Evolutionary conservation across 1,140 invertebrate genomes (phyloP).

Genomic region (Doryteuthis pealeii): DNA sequence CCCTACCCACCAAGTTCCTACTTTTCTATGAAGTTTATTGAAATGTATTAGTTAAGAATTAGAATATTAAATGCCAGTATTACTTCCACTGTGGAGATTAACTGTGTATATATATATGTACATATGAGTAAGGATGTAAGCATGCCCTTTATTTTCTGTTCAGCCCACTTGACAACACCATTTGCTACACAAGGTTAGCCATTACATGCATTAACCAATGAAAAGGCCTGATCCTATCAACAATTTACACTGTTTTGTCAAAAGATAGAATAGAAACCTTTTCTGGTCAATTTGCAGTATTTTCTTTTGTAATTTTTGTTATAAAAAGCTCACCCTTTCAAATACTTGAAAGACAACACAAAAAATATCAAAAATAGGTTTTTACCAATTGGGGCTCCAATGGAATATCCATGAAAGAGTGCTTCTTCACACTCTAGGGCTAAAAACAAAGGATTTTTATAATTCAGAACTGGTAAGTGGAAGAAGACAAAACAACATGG

Average conservation of each 20-base stretch:
- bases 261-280: neutral
- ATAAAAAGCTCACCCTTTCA: neutral
- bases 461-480: neutral
- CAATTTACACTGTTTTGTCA: neutral
- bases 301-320: neutral
- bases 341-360: neutral
- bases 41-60: no score
- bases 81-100: no score
- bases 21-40: no score
- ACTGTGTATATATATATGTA: no score
- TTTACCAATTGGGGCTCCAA: neutral
- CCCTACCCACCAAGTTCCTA: no score
- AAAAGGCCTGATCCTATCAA: slow-evolving; percentile 1
- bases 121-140: no score
- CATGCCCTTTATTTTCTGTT: slow-evolving; percentile 4
- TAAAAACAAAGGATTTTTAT: slow-evolving; percentile 6
- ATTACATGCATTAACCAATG: slow-evolving; percentile 1
- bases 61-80: no score
- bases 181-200: neutral
- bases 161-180: neutral
- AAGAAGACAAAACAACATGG: neutral
- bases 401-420: slow-evolving; percentile 10
- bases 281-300: neutral
- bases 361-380: neutral
- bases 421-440: neutral